Conservation (phyloP, 2,888 invertebrate species). For the Chrysomela aeneicollis region DNA sequence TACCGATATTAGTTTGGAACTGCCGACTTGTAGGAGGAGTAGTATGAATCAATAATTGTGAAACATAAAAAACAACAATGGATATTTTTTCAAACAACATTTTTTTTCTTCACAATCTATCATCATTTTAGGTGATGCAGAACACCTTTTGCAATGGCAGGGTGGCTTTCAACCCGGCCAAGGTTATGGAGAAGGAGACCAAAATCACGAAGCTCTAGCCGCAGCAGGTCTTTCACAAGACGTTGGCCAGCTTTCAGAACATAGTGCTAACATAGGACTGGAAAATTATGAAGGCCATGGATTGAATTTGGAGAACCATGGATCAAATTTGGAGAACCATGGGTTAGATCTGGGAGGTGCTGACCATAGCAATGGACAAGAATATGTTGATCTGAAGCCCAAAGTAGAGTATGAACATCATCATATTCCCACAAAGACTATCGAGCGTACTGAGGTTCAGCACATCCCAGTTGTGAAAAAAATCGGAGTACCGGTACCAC, state of each 20-base stretch:
- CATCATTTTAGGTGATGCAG: neutral
- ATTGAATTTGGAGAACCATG: slow-evolving; percentile 36
- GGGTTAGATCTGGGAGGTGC: slow-evolving; percentile 36
- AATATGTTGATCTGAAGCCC: slow-evolving; percentile 63
- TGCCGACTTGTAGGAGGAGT: too few relatives aligned
- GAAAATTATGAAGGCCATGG: neutral
- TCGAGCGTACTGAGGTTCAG: slow-evolving; percentile 73
- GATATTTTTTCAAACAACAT: too few relatives aligned
- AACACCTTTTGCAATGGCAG: slow-evolving; percentile 25
- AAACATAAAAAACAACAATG: too few relatives aligned
- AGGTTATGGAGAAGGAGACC: slow-evolving; percentile 14
- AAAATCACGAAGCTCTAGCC: slow-evolving; percentile 19
- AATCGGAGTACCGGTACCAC: slow-evolving; percentile 75
- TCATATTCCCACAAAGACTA: slow-evolving; percentile 65
- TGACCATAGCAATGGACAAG: slow-evolving; percentile 53
- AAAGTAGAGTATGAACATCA: slow-evolving; percentile 64
- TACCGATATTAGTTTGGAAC: too few relatives aligned
- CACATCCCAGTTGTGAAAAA: slow-evolving; percentile 76
- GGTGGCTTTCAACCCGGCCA: slow-evolving; percentile 26
- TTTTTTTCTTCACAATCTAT: too few relatives aligned
- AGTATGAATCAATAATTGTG: too few relatives aligned
- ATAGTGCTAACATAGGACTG: neutral
- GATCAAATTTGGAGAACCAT: slow-evolving; percentile 36
- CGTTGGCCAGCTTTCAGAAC: neutral
- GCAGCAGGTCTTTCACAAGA: neutral